Evolutionary conservation across 2,888 invertebrate genomes (phyloP).

Genomic region (Idaea straminata): DNA sequence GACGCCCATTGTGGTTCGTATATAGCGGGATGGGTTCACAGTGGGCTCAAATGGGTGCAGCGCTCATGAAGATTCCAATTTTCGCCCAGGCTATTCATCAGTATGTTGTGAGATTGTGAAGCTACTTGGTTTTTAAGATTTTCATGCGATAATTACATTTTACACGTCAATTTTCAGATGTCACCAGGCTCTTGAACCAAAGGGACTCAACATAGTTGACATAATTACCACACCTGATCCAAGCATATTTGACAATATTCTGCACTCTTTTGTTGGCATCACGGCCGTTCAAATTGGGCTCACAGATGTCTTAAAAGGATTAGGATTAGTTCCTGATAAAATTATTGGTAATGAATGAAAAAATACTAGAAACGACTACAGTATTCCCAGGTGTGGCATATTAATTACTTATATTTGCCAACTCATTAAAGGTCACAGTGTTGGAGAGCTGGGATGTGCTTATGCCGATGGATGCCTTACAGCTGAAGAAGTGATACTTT

Average conservation of each 20-base stretch:
- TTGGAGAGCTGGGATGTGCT: conserved; percentile 94
- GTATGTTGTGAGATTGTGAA: conserved; percentile 35
- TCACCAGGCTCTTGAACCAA: conserved; percentile 20
- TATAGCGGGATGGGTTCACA: conserved; percentile 88
- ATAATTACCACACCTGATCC: conserved; percentile 62
- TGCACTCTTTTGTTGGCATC: conserved; percentile 87
- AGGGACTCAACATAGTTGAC: conserved; percentile 26
- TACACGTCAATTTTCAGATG: conserved; percentile 76
- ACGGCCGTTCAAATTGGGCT: conserved; percentile 81
- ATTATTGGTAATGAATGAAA: conserved; percentile 65
- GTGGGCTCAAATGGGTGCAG: conserved; percentile 84
- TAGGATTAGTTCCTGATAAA: conserved; percentile 29
- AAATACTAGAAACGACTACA: background rate
- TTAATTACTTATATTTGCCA: background rate
- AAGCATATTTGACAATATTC: conserved; percentile 70
- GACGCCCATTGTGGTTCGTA: conserved; percentile 83
- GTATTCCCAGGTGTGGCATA: too few relatives aligned
- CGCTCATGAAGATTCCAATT: conserved; percentile 81
- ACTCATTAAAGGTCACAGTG: conserved; percentile 53
- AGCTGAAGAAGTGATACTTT: conserved; percentile 87
- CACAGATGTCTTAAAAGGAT: conserved; percentile 40
- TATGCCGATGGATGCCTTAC: conserved; percentile 94
- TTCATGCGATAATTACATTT: conserved; percentile 74
- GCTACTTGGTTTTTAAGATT: conserved; percentile 80
- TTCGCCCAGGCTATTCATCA: conserved; percentile 78